These are phyloP conservation scores for Rhysida immarginata DNA, from an alignment of 1,140 invertebrate species.

Conservation along the genomic window DNA sequence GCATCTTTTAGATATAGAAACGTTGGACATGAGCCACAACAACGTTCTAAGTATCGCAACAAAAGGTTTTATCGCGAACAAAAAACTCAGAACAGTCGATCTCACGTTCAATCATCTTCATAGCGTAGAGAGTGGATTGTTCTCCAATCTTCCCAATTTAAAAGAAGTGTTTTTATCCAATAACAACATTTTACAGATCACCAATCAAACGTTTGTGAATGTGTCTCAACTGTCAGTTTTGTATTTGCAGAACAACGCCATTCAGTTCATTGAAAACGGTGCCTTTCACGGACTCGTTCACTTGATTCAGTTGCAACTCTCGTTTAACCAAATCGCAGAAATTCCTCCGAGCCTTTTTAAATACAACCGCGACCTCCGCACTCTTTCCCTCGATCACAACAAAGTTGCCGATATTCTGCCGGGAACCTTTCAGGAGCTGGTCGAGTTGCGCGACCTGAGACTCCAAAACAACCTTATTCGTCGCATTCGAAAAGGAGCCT, in stretches of 20 bases:
- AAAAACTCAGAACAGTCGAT: constrained; percentile 60
- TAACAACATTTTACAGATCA: constrained; percentile 74
- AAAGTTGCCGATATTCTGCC: constrained; percentile 61
- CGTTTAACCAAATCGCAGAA: constrained; percentile 65
- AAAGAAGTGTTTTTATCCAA: constrained; percentile 70
- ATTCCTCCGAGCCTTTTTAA: constrained; percentile 57
- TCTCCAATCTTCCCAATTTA: constrained; percentile 58
- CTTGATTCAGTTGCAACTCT: constrained; percentile 65
- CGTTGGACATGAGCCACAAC: constrained; percentile 73
- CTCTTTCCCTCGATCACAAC: constrained; percentile 80
- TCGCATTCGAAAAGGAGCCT: constrained; percentile 56
- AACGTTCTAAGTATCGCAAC: constrained; percentile 38
- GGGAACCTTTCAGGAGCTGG: constrained; percentile 56
- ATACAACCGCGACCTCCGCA: constrained; percentile 53
- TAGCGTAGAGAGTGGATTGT: constrained; percentile 54
- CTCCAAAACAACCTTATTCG: constrained; percentile 67
- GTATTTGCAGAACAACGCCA: constrained; percentile 74
- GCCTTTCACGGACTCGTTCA: constrained; percentile 53
- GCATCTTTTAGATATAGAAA: constrained; percentile 54
- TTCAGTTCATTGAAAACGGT: constrained; percentile 52
- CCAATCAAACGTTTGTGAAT: constrained; percentile 60
- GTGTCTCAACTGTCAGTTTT: constrained; percentile 59
- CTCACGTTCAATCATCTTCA: constrained; percentile 77
- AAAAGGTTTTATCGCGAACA: constrained; percentile 51
- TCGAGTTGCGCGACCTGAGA: constrained; percentile 60